Base-by-base conservation (phyloP, 2,888 invertebrate species). In the Meganola albula region DNA sequence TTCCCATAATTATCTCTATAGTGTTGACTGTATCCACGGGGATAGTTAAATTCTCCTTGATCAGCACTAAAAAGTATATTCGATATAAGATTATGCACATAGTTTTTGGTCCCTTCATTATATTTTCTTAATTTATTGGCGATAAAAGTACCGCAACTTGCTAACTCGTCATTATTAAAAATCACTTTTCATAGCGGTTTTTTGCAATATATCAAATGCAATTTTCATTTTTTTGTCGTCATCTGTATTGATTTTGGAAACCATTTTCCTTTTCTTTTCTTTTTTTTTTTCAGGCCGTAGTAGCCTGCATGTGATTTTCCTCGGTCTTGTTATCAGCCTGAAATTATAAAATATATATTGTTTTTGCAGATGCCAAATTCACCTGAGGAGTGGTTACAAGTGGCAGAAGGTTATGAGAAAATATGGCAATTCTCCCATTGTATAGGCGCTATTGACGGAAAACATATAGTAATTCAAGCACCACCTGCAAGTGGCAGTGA, bases 381-480 rank as follows among this genome's bases (percentile, higher is more conserved):
- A 27, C 27, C 27, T 20, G 27, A 27, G 11, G 10, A 16, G 12
- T 29, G 29, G 29, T 23, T 29, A 13, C 29, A 29, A 23, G 23
- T 29, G 14, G 23, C 14, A 29, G 14, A 29, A 23, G 23, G 23
- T 14, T 29, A 23, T 14, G 29, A 29, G 13, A 23, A 23, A 29
- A 14, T 23, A 14, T 20, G 20, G 20, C 28, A 38, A 24, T 34
- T 38, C n/a, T 20, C 38, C 24, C 20, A 24, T 24, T 30, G 27
- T 12, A 13, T 24, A 8, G 33, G 40, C 3, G 37, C 39, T 27
- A 34, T 42, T 20, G 41, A 41, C 23, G 41, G 41, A 14, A 45
- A 45, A 27, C 37, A 44, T 32, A 20, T 40, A 12, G 12, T 16
- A 12, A 34, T 44, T 34, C 22, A 40, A 34, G 34, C 42, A 33